These are phyloP conservation scores for Myotis findleyi DNA, from an alignment of 2,797 vertebrate genomes.

Conservation along the genomic window DNA sequence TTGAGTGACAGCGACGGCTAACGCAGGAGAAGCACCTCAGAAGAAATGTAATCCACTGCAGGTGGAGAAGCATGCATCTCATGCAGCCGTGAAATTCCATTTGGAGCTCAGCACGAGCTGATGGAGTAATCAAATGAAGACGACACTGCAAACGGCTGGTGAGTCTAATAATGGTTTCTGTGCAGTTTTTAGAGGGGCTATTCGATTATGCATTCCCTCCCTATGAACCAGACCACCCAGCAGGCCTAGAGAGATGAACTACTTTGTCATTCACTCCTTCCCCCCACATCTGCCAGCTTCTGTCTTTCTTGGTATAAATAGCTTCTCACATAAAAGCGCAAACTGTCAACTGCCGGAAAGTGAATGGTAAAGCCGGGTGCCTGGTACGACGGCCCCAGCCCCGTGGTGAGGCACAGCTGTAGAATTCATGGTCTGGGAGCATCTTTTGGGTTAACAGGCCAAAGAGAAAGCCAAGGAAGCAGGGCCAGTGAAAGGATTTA, in stretches of 20 bases:
- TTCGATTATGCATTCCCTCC: slow-evolving; percentile 22
- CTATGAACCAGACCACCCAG: background rate
- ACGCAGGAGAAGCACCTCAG: background rate
- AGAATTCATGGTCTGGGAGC: background rate
- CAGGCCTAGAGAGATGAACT: background rate
- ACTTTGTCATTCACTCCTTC: background rate
- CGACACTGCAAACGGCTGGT: background rate
- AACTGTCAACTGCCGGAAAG: background rate
- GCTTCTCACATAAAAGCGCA: slow-evolving; percentile 28
- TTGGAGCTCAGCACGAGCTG: slow-evolving; percentile 60
- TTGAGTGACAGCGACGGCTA: background rate
- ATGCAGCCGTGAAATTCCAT: slow-evolving; percentile 41
- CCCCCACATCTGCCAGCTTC: background rate
- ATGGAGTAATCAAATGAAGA: slow-evolving; percentile 46
- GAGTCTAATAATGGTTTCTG: slow-evolving; percentile 53
- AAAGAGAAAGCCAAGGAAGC: background rate
- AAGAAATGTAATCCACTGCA: background rate
- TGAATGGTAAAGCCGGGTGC: background rate
- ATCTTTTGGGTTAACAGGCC: background rate
- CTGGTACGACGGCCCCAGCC: background rate
- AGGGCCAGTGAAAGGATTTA: background rate
- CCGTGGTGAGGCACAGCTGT: background rate
- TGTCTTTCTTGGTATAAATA: background rate
- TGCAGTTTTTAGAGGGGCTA: background rate
- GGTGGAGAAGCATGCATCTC: background rate